Evolutionary conservation across 2,888 invertebrate genomes (phyloP), one percentile per base, ranked within the genome.

Genomic region (Zonitis immaculata): DNA sequence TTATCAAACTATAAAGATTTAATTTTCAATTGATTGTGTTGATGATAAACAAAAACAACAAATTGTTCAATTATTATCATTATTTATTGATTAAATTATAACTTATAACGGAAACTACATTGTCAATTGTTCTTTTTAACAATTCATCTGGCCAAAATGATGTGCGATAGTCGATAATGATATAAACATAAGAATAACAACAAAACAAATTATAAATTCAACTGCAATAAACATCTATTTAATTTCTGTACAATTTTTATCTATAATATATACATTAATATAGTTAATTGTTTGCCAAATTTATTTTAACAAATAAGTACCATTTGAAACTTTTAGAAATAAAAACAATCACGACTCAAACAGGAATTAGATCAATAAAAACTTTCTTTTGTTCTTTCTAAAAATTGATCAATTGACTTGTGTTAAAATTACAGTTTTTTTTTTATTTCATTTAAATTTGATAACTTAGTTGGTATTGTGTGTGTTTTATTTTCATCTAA

Each of bases 1-100:
- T 82, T 98, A 42, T 85, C 87, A 61, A 93, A 92, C 77, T 99
- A 96, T 74, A 93, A 90, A 72, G 95, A 99, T 70, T 82, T 99
- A 47, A 85, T 98, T 69, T 99, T 99, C 73, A 98, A 99, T 51
- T 66, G 44, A 61, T n/a, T n/a, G n/a, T n/a, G n/a, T n/a, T n/a
- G n/a, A n/a, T n/a, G n/a, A n/a, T n/a, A n/a, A n/a, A n/a, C n/a
- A n/a, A n/a, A n/a, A n/a, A n/a, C n/a, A n/a, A n/a, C n/a, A 49
- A 27, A 12, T 45, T 39, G 7, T 54, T 49, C 45, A 48, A 30
- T 51, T 46, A 53, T 51, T 48, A 54, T 56, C n/a, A 58, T 43
- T 48, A 56, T 59, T 56, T 54, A 52, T 57, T 57, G 49, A 16
- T 47, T 52, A 44, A 32, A 58, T 52, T 52, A 53, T 52, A 58